Evolutionary conservation across 2,888 invertebrate species (phyloP).

Genomic region (Drepanosiphum platanoidis): DNA sequence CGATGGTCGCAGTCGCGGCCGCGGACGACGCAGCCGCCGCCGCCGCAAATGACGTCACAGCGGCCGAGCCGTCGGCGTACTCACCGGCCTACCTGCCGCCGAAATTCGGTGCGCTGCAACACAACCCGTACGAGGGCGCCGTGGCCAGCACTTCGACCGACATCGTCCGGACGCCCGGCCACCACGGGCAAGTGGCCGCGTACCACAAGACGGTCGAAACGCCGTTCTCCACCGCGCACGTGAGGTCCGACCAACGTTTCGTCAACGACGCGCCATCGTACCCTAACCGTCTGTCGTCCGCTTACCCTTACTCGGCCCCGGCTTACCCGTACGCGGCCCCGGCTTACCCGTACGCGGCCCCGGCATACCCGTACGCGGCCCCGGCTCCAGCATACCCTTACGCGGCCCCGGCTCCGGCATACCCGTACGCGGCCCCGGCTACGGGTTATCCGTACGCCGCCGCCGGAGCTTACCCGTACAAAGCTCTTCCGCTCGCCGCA

Average conservation of each 20-base stretch:
- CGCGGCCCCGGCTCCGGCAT: not conserved
- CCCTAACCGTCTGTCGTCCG: not conserved
- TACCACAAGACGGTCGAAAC: conserved; percentile 39
- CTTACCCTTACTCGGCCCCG: not conserved
- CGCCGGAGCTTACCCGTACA: not conserved
- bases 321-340: not conserved
- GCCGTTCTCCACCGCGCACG: conserved; percentile 28
- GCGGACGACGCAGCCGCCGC: not conserved
- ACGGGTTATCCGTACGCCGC: not conserved
- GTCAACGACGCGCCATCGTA: not conserved
- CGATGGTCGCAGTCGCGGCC: not conserved
- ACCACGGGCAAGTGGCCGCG: conserved; percentile 27
- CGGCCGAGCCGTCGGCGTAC: conserved; percentile 27
- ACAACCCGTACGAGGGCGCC: conserved; percentile 27
- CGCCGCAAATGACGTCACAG: not conserved
- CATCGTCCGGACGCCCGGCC: conserved; percentile 18
- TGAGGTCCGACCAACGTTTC: conserved; percentile 17
- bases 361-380: conserved; percentile 1
- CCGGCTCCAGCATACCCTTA: not conserved
- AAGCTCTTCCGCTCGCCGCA: not conserved
- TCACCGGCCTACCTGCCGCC: not conserved
- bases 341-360: not conserved
- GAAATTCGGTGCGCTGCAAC: not conserved
- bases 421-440: not conserved
- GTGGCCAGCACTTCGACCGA: conserved; percentile 33